These are phyloP conservation scores for Sarotherodon lohbergeri DNA, from an alignment of 2,113 vertebrate species.

Conservation along the genomic window DNA sequence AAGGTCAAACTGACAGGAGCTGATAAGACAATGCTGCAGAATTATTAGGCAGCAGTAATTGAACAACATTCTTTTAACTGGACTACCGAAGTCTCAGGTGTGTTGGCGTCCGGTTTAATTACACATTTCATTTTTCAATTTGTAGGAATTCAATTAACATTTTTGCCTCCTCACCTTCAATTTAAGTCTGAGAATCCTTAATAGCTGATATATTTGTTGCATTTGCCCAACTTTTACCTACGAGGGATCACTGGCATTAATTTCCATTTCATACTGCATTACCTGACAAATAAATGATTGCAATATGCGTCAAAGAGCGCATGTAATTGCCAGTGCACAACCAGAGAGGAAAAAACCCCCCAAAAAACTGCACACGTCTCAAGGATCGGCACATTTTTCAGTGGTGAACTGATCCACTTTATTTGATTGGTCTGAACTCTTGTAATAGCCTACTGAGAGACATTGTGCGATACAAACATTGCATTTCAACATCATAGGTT, in stretches of 20 bases:
- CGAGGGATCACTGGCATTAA: background rate
- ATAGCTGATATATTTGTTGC: background rate
- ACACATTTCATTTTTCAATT: background rate
- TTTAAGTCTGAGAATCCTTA: background rate
- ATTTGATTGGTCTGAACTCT: slow-evolving; percentile 85
- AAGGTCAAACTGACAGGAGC: background rate
- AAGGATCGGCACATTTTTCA: slow-evolving; percentile 28
- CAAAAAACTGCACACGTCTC: background rate
- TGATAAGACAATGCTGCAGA: background rate
- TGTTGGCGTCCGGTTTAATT: background rate
- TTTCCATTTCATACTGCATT: background rate
- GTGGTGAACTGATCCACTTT: slow-evolving; percentile 81
- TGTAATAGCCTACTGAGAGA: slow-evolving; percentile 82
- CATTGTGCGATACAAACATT: slow-evolving; percentile 79
- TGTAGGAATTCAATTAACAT: background rate
- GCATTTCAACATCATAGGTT: slow-evolving; percentile 74
- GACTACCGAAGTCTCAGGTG: background rate
- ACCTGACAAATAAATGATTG: background rate
- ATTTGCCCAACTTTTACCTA: background rate
- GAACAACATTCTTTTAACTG: background rate
- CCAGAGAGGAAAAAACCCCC: background rate
- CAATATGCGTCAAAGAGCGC: background rate
- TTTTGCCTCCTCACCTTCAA: background rate
- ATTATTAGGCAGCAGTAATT: background rate
- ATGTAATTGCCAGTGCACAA: background rate